Evolutionary conservation across 2,797 vertebrate species (phyloP).

Genomic region (Sebastes oblongus): DNA sequence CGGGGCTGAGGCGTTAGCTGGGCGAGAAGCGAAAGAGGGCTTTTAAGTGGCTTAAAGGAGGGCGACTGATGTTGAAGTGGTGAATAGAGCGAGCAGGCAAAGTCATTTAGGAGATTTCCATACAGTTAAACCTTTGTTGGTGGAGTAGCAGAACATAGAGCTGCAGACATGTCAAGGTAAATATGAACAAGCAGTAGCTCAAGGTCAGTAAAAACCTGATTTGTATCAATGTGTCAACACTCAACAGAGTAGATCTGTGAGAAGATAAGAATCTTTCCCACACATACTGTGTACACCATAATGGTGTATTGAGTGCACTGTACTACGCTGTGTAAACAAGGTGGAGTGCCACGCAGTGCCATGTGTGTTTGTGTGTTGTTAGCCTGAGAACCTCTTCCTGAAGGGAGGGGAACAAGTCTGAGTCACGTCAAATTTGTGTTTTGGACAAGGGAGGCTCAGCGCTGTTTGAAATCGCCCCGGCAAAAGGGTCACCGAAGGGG

Average conservation of each 20-base stretch:
- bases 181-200: not conserved
- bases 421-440: slow-evolving; percentile 40
- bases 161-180: not conserved
- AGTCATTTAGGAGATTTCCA: slow-evolving; percentile 6
- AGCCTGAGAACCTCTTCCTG: not conserved
- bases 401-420: slow-evolving; percentile 5
- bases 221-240: not conserved
- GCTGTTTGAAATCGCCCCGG: slow-evolving; percentile 7
- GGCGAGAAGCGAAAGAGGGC: not conserved
- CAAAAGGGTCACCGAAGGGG: slow-evolving; percentile 42
- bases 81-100: not conserved
- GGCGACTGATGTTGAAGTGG: slow-evolving; percentile 7
- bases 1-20: not conserved
- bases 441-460: slow-evolving; percentile 12
- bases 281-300: not conserved
- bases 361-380: not conserved
- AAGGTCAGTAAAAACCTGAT: not conserved
- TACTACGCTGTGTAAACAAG: slow-evolving; percentile 15
- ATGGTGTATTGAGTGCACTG: not conserved
- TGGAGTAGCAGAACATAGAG: not conserved
- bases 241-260: not conserved
- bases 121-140: not conserved
- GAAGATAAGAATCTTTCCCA: not conserved
- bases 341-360: not conserved
- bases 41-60: slow-evolving; percentile 14